Evolutionary conservation across 2,113 vertebrate genomes (phyloP).

Genomic region (Bagarius yarrelli): DNA sequence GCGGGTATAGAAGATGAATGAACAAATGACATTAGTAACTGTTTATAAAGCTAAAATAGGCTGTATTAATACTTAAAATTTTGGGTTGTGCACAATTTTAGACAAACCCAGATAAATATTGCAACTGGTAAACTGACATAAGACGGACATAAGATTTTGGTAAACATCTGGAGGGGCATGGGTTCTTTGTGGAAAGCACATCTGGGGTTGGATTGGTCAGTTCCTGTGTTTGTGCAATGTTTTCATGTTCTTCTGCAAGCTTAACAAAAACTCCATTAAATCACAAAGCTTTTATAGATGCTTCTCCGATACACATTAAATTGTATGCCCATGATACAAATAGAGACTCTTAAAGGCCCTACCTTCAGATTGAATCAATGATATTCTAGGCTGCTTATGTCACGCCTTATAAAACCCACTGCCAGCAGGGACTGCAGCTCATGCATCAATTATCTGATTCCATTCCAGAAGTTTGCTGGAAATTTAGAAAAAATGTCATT

Average conservation of each 20-base stretch:
- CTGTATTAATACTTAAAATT: neutral
- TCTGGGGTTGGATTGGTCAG: too few relatives aligned
- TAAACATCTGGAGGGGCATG: too few relatives aligned
- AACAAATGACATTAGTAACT: neutral
- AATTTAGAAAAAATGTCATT: neutral
- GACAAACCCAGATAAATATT: neutral
- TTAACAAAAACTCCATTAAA: too few relatives aligned
- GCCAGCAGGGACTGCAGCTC: neutral
- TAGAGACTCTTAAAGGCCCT: neutral
- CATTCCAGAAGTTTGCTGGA: neutral
- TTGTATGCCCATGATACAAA: neutral
- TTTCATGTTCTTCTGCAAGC: too few relatives aligned
- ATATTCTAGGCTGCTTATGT: neutral
- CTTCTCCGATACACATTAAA: neutral
- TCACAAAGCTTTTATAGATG: neutral
- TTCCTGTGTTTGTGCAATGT: too few relatives aligned
- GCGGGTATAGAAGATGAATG: too few relatives aligned
- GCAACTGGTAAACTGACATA: neutral
- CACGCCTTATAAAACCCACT: neutral
- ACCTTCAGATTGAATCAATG: neutral
- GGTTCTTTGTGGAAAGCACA: too few relatives aligned
- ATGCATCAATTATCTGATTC: neutral
- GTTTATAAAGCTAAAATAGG: neutral
- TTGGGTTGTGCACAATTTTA: neutral
- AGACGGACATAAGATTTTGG: neutral